Percentiles rank a stretch among this genome's conserved stretches.
phyloP scores from a whole-genome alignment of 2,797 vertebrate species.

The Diplodus puntazzo region DNA sequence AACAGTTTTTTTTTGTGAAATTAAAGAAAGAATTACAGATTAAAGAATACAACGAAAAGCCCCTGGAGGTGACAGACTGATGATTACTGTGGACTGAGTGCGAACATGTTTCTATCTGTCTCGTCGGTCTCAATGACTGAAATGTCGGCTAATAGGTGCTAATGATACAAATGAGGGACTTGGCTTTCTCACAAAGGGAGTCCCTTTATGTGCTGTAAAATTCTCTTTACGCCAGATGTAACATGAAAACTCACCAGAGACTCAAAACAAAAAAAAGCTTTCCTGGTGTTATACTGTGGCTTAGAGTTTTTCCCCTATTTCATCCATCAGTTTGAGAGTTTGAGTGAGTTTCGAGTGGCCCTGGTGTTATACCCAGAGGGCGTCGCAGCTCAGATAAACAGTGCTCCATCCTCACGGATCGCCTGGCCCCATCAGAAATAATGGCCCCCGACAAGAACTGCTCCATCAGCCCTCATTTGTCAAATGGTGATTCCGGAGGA shows the following conservation, averaged over 20 bases:
- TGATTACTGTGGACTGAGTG: conserved; percentile 33
- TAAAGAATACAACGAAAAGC: conserved; percentile 41
- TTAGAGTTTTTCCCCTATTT: conserved; percentile 27
- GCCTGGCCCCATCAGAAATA: conserved; percentile 68
- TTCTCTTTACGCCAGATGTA: conserved; percentile 6
- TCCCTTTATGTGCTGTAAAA: conserved; percentile 22
- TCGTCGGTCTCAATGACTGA: conserved; percentile 62
- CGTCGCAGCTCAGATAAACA: conserved; percentile 52
- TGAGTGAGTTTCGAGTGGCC: conserved; percentile 51
- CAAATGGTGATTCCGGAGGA: conserved; percentile 68
- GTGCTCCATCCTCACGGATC: conserved; percentile 52
- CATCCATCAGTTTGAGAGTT: conserved; percentile 51
- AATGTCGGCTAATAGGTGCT: conserved; percentile 58
- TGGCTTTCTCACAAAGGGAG: conserved; percentile 35
- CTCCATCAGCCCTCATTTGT: conserved; percentile 70
- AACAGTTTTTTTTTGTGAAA: conserved; percentile 27
- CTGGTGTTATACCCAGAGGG: conserved; percentile 41
- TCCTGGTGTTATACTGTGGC: conserved; percentile 12
- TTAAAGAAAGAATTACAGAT: conserved; percentile 50
- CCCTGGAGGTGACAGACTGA: conserved; percentile 44
- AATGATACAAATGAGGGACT: conserved; percentile 56
- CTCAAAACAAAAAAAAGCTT: background rate
- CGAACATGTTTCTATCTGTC: conserved; percentile 55
- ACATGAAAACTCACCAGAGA: conserved; percentile 25
- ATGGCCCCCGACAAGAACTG: conserved; percentile 55